Base-by-base conservation (phyloP, 2,888 invertebrate species). In the Parnassius mnemosyne region DNA sequence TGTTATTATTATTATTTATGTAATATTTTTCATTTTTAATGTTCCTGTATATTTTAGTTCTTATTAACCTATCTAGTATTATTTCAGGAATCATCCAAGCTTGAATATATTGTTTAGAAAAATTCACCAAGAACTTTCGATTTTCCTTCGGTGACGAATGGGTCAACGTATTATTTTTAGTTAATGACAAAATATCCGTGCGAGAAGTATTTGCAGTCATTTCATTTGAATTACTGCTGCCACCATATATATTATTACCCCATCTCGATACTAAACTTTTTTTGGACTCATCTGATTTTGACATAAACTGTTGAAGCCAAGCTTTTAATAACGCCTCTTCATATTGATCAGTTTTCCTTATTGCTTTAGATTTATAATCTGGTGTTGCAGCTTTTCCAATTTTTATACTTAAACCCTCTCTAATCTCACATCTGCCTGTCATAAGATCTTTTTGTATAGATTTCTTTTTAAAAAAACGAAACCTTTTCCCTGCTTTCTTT, bases 1-100 rank as follows among this genome's bases (percentile, higher is more conserved):
- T 72, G 85, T 76, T 71, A 13, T 13, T 10, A 9, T 49, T 49
- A 25, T 69, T 66, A 1, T 65, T 66, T 7, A 60, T 65, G 12
- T 69, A 63, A 57, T 70, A 71, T 34, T 63, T 64, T 1, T 67
- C 59, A 43, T 64, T 64, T 13, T 69, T 66, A 51, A 68, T 61
- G 61, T 56, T 61, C 44, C 51, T 67, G 50, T 67, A 69, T 3
- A 65, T 43, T 61, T 67, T 61, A 0, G 57, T 43, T 43, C 76
- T 73, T 11, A 71, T 60, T 56, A 70, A 68, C 42, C 60, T 72
- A 53, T 80, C 73, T 12, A 69, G 67, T 20, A 85, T 74, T 3
- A 77, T 81, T 63, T 75, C 76, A 16, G 86, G 82, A 46, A 89
- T 73, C 88, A 89, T 87, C 83, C 85, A 89, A 2, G 88, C 85